These are phyloP conservation scores for Scaeva pyrastri DNA, from an alignment of 2,888 invertebrate genomes.

Conservation along the genomic window DNA sequence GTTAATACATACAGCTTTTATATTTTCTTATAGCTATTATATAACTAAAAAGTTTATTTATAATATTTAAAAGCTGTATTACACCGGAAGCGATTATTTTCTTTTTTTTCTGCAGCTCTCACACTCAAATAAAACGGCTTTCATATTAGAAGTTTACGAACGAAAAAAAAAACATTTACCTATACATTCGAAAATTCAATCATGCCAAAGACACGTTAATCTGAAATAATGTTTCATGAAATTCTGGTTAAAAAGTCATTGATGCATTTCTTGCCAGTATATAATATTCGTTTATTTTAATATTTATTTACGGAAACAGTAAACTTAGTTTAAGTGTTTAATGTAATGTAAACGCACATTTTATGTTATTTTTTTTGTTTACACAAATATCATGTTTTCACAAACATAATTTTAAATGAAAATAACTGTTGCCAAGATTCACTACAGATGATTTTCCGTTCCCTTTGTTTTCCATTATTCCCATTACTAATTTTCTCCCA, in stretches of 20 bases:
- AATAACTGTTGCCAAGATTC: conserved; percentile 35
- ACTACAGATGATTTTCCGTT: conserved; percentile 21
- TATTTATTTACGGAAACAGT: conserved; percentile 14
- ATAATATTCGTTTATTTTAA: conserved; percentile 2
- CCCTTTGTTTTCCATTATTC: conserved; percentile 20
- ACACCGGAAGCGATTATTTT: conserved; percentile 55
- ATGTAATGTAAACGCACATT: conserved; percentile 29
- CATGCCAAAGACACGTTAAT: not conserved
- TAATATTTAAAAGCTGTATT: conserved; percentile 49
- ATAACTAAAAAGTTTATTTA: not conserved
- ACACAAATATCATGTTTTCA: conserved; percentile 41
- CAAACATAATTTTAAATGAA: not conserved
- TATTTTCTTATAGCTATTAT: no score
- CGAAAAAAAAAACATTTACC: no score
- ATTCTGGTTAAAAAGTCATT: conserved; percentile 23
- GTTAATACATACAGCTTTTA: no score
- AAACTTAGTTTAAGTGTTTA: conserved; percentile 5
- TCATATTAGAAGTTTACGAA: no score
- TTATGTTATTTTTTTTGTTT: conserved; percentile 19
- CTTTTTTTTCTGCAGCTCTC: conserved; percentile 1
- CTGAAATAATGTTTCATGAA: conserved; percentile 6
- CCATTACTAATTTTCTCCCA: conserved; percentile 58
- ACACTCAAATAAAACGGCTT: not conserved
- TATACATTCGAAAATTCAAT: not conserved
- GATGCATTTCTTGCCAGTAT: conserved; percentile 71